Conservation (phyloP, 2,113 vertebrate species). For the Tetraodon nigroviridis region DNA sequence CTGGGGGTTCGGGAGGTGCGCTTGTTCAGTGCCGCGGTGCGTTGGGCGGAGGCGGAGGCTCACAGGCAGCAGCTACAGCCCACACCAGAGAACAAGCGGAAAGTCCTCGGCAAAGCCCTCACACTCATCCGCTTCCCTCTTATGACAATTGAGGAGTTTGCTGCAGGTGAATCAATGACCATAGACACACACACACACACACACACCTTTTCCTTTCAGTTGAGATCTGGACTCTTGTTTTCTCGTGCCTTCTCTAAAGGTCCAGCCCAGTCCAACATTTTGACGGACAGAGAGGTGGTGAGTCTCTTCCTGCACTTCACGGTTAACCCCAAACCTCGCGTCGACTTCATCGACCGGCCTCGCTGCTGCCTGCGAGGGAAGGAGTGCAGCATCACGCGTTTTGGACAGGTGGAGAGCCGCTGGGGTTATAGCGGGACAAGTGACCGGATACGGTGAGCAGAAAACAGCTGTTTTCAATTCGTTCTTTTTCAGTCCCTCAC, state of each 20-base stretch:
- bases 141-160: conserved; percentile 98
- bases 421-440: conserved; percentile 98
- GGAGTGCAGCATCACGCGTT: conserved; percentile 95
- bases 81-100: conserved; percentile 89
- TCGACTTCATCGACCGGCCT: conserved; percentile 93
- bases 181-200: neutral
- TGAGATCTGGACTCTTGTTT: neutral
- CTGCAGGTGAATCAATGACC: conserved; percentile 81
- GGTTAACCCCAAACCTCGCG: conserved; percentile 91
- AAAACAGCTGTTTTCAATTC: neutral
- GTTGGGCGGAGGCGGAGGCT: conserved; percentile 92
- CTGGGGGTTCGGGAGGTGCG: conserved; percentile 92
- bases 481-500: neutral
- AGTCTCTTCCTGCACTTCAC: conserved; percentile 98
- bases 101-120: conserved; percentile 89
- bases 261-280: conserved; percentile 94
- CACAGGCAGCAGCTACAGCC: conserved; percentile 91
- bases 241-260: conserved; percentile 64
- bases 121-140: conserved; percentile 94
- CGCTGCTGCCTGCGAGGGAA: conserved; percentile 96
- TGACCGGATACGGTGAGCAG: conserved; percentile 87
- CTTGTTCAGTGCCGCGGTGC: conserved; percentile 87
- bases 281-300: conserved; percentile 91
- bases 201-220: neutral
- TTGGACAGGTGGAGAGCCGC: conserved; percentile 96